A percentile compares a stretch with the other conserved stretches of the same genome.
phyloP scores from a whole-genome alignment of 2,113 vertebrate species.

The Craseonycteris thonglongyai region DNA sequence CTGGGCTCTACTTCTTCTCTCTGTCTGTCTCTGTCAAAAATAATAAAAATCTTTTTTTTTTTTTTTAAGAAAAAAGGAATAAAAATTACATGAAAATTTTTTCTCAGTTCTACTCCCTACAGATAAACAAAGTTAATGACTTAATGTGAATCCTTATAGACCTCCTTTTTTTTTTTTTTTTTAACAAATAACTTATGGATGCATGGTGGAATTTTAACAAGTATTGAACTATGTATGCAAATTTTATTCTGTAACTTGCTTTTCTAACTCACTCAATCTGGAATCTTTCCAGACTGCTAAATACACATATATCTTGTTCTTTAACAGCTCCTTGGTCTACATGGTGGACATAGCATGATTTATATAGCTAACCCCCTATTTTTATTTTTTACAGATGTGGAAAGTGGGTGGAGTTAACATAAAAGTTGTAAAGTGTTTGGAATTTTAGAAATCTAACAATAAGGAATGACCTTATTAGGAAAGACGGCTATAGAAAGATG shows the following conservation, averaged over 20 bases:
- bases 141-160: neutral
- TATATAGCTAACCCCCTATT: slow-evolving; percentile 19
- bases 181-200: neutral
- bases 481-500: neutral
- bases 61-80: too few relatives aligned
- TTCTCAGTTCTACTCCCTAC: neutral
- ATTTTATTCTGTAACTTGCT: neutral
- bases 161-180: too few relatives aligned
- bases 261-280: slow-evolving; percentile 12
- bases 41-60: too few relatives aligned
- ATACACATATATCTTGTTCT: neutral
- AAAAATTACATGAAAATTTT: neutral
- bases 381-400: slow-evolving; percentile 53
- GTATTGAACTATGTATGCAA: neutral
- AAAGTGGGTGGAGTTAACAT: slow-evolving; percentile 7
- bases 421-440: slow-evolving; percentile 53
- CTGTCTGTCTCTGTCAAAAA: too few relatives aligned
- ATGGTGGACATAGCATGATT: neutral
- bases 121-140: neutral
- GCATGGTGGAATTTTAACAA: neutral
- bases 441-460: slow-evolving; percentile 36
- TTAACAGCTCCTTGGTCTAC: neutral
- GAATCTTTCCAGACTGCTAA: slow-evolving; percentile 12
- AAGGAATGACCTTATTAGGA: slow-evolving; percentile 52
- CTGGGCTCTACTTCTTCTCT: too few relatives aligned